A percentile compares a stretch with the other conserved stretches of the same genome.
These are phyloP conservation scores for Drosophila truncata DNA, from an alignment of 1,140 invertebrate species.

Conservation along the genomic window DNA sequence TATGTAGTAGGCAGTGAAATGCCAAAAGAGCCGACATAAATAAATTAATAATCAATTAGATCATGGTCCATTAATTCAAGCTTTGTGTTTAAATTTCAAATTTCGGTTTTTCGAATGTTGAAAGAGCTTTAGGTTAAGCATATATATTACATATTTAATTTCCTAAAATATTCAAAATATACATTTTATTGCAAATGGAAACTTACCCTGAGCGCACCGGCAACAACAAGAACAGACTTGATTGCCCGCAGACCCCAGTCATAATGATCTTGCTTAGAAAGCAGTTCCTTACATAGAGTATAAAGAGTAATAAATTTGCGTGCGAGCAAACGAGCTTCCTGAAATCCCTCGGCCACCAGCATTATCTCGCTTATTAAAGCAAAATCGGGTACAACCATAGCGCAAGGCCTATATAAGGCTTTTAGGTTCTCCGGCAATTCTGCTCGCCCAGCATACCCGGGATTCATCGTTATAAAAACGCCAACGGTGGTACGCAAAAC, in stretches of 20 bases:
- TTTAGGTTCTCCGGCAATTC: slow-evolving; percentile 88
- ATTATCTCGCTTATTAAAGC: slow-evolving; percentile 97
- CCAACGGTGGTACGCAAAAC: slow-evolving; percentile 92
- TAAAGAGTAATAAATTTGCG: slow-evolving; percentile 11
- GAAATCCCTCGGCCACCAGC: slow-evolving; percentile 94
- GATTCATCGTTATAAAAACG: slow-evolving; percentile 98
- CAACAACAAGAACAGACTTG: slow-evolving; percentile 96
- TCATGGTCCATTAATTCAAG: background rate
- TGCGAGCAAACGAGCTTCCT: slow-evolving; percentile 5
- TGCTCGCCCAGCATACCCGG: slow-evolving; percentile 93
- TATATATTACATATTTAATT: background rate
- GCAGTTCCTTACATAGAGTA: slow-evolving; percentile 91
- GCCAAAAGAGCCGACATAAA: too few species aligned
- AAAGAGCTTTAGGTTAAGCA: background rate
- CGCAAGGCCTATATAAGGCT: slow-evolving; percentile 90
- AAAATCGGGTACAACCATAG: slow-evolving; percentile 97
- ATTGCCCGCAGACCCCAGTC: slow-evolving; percentile 97
- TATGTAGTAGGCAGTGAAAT: too few species aligned
- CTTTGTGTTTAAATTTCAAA: background rate
- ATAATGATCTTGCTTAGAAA: slow-evolving; percentile 97
- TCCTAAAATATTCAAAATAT: background rate
- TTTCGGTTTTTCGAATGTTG: background rate
- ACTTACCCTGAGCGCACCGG: slow-evolving; percentile 91
- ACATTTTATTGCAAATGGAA: background rate
- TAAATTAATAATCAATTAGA: too few species aligned